A percentile compares a stretch with the other conserved stretches of the same genome.
Conservation (phyloP, 2,113 vertebrate genomes). For the Chaenocephalus aceratus region DNA sequence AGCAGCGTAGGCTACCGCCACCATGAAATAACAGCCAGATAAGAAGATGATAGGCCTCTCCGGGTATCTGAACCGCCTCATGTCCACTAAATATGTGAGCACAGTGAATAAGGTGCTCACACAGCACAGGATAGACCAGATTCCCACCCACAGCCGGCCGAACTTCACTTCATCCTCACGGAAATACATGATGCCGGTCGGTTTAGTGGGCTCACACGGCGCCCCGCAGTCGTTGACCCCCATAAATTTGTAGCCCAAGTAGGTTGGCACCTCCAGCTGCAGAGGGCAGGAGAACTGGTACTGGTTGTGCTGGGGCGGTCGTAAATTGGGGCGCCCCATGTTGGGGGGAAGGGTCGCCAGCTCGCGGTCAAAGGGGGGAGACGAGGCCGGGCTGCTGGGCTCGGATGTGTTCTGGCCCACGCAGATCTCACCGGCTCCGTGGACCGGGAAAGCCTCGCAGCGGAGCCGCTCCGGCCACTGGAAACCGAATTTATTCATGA, state of each 20-base stretch:
- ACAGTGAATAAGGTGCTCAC: conserved; percentile 97
- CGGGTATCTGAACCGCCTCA: conserved; percentile 95
- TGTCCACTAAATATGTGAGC: conserved; percentile 96
- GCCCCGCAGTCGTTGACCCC: conserved; percentile 96
- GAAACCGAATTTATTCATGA: conserved; percentile 96
- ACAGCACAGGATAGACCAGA: conserved; percentile 96
- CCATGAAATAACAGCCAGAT: conserved; percentile 98
- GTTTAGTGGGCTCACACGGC: conserved; percentile 91
- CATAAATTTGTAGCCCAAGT: conserved; percentile 94
- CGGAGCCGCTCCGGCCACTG: conserved; percentile 94
- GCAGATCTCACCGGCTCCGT: conserved; percentile 92
- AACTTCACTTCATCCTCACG: conserved; percentile 95
- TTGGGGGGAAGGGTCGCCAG: conserved; percentile 82
- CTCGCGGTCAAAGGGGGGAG: conserved; percentile 84
- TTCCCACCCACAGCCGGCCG: conserved; percentile 95
- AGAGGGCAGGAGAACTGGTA: conserved; percentile 91
- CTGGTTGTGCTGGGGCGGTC: conserved; percentile 38
- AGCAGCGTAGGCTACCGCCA: conserved; percentile 93
- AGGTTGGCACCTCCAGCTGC: conserved; percentile 92
- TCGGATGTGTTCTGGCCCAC: conserved; percentile 95
- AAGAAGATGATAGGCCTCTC: conserved; percentile 98
- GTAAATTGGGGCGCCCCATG: conserved; percentile 56
- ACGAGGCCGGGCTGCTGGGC: conserved; percentile 80
- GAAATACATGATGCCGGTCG: conserved; percentile 97
- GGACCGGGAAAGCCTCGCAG: conserved; percentile 92